Evolutionary conservation across 2,888 invertebrate genomes (phyloP).

Genomic region (Oscheius sp.): DNA sequence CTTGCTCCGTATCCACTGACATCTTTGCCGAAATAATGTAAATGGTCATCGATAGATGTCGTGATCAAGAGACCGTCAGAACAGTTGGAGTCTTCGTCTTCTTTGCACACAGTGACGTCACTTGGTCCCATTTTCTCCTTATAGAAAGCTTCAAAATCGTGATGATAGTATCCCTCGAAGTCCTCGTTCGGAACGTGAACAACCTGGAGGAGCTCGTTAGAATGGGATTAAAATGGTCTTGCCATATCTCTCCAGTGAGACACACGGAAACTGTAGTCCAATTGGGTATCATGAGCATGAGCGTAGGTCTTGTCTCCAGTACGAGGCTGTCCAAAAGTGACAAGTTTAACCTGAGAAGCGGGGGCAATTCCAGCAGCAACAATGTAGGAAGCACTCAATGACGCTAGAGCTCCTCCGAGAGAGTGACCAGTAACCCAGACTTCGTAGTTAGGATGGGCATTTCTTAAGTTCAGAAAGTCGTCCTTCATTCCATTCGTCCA

Average conservation of each 20-base stretch:
- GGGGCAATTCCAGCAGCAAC: slow-evolving; percentile 41
- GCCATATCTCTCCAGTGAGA: slow-evolving; percentile 46
- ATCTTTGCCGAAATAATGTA: slow-evolving; percentile 59
- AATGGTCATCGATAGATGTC: slow-evolving; percentile 58
- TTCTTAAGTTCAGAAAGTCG: slow-evolving; percentile 50
- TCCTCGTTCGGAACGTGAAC: slow-evolving; percentile 60
- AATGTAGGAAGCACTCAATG: slow-evolving; percentile 56
- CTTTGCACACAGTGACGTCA: slow-evolving; percentile 42
- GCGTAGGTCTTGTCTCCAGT: slow-evolving; percentile 61
- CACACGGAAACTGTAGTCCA: slow-evolving; percentile 8
- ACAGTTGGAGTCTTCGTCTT: slow-evolving; percentile 54
- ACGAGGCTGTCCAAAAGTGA: slow-evolving; percentile 67
- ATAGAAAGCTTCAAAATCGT: slow-evolving; percentile 58
- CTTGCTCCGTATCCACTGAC: slow-evolving; percentile 54
- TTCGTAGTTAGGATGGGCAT: slow-evolving; percentile 56
- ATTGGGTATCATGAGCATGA: slow-evolving; percentile 44
- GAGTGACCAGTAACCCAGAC: slow-evolving; percentile 64
- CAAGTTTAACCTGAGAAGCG: slow-evolving; percentile 47
- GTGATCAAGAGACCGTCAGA: slow-evolving; percentile 53
- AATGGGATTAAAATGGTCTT: no score
- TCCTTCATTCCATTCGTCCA: slow-evolving; percentile 64
- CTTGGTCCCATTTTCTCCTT: slow-evolving; percentile 44
- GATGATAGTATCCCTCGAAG: slow-evolving; percentile 60
- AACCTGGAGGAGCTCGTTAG: slow-evolving; percentile 26
- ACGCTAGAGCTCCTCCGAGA: slow-evolving; percentile 61